Conservation (phyloP, 37 sponge, comb jelly and placozoan species). For the Agelas oroides region DNA sequence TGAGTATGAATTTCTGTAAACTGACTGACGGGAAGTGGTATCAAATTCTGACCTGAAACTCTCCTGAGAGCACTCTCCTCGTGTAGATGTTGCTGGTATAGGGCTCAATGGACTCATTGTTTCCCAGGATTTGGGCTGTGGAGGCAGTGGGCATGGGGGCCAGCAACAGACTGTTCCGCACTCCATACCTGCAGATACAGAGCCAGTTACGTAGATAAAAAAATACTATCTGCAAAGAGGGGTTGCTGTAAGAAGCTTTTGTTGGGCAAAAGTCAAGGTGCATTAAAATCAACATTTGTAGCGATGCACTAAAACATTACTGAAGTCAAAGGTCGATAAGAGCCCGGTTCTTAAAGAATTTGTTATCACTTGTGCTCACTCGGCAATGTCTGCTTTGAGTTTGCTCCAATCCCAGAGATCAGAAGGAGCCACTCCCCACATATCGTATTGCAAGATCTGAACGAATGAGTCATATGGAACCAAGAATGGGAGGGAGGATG, state of each 20-base stretch:
- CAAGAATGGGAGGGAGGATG: no score
- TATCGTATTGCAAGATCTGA: slow-evolving; percentile 92
- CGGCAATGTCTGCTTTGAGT: slow-evolving; percentile 85
- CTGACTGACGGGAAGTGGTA: no score
- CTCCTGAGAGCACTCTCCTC: slow-evolving; percentile 93
- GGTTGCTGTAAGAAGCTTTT: no score
- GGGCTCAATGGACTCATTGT: slow-evolving; percentile 99
- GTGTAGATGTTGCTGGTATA: slow-evolving; percentile 98
- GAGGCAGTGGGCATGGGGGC: slow-evolving; percentile 99
- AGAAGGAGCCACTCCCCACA: slow-evolving; percentile 96
- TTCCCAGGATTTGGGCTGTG: slow-evolving; percentile 99
- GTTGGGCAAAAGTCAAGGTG: no score
- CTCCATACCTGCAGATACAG: slow-evolving; percentile 77
- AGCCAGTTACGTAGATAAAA: neutral
- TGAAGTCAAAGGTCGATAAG: no score
- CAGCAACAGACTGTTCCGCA: slow-evolving; percentile 94
- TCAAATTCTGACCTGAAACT: slow-evolving; percentile 92
- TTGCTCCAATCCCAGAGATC: slow-evolving; percentile 94
- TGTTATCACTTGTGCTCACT: slow-evolving; percentile 46
- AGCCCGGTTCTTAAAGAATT: no score
- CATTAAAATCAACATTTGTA: no score
- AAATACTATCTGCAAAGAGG: neutral
- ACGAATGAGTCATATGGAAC: neutral
- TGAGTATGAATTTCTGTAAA: no score
- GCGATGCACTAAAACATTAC: no score